Percentiles rank a stretch among this genome's conserved stretches.
Evolutionary conservation across 2,888 invertebrate species (phyloP).

Genomic region (Andrena minutula): DNA sequence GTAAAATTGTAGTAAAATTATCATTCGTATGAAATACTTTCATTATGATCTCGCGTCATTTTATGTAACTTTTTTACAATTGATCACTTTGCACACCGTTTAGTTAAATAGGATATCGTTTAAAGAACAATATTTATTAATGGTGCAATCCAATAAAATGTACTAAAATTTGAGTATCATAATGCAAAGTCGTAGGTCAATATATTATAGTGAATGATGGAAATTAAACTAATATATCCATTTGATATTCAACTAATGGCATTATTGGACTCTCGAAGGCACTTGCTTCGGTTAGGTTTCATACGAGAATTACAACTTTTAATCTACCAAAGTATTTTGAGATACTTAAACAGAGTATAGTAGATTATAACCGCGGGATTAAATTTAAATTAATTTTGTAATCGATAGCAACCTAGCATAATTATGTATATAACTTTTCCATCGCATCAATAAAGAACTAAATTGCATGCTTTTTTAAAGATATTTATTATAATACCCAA

Average conservation of each 20-base stretch:
- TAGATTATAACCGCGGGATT: conserved; percentile 21
- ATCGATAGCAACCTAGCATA: conserved; percentile 16
- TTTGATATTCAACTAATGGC: conserved; percentile 28
- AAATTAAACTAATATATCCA: conserved; percentile 25
- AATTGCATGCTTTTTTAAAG: conserved; percentile 48
- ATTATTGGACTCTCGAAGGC: conserved; percentile 14
- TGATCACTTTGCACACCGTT: conserved; percentile 3
- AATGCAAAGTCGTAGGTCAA: conserved; percentile 27
- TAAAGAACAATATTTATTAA: conserved; percentile 22
- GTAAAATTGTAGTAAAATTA: conserved; percentile 8
- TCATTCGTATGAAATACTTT: conserved; percentile 27
- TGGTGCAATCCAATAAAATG: conserved; percentile 3
- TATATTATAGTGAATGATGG: conserved; percentile 14
- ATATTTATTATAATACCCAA: conserved; percentile 64
- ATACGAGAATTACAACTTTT: conserved; percentile 20
- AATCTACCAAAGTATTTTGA: conserved; percentile 14
- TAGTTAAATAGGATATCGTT: neutral
- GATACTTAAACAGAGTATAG: conserved; percentile 19
- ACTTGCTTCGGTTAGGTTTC: conserved; percentile 45
- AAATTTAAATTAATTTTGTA: conserved; percentile 14
- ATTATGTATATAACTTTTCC: conserved; percentile 49
- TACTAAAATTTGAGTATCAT: conserved; percentile 40
- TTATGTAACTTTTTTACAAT: conserved; percentile 21
- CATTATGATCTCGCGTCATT: conserved; percentile 5
- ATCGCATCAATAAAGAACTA: conserved; percentile 50